Base-by-base conservation (phyloP, 2,113 vertebrate genomes). In the Elanus axillaris region DNA sequence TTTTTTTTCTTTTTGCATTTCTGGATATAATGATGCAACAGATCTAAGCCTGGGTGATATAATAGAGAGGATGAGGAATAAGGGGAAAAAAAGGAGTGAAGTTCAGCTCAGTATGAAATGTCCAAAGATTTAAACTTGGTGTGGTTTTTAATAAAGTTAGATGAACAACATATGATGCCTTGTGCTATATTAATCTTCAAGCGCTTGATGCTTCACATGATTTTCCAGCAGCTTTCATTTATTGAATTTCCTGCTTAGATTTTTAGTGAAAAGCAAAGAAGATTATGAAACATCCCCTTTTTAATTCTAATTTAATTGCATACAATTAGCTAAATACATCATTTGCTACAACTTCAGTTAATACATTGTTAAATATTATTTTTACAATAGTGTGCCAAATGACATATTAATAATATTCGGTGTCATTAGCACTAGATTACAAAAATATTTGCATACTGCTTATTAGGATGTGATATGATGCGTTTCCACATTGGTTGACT, bases 261-360 rank as follows among this genome's bases (percentile, higher is more conserved):
- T 96, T 96, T 94, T 91, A 91, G 83, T 43, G 59, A 86, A 96
- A 97, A 97, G 59, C 76, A 92, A 92, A 62, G 83, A 93, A 95
- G 93, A 96, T 96, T 95, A 97, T 95, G 95, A 94, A 97, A 96
- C 77, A 96, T 94, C 93, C 91, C 29, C 6, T 52, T 96, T 96
- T 95, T 96, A 96, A 94, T 97, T 97, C 91, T 93, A 67, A 92
- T 86, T 94, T 97, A 97, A 96, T 96, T 95, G 93, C 71, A 88
- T 76, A 86, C 88, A 97, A 96, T 97, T 94, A 97, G 66, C 84
- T 93, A 93, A 97, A 97, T 96, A 95, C 63, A 97, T 97, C 93
- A 97, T 80, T 95, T 93, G 52, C 76, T 93, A 64, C 77, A 86
- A 95, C 77, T 96, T 38, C 59, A 83, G 93, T 87, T 95, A 92